These are phyloP conservation scores for Brenthis daphne DNA, from an alignment of 2,888 invertebrate species.

Conservation along the genomic window DNA sequence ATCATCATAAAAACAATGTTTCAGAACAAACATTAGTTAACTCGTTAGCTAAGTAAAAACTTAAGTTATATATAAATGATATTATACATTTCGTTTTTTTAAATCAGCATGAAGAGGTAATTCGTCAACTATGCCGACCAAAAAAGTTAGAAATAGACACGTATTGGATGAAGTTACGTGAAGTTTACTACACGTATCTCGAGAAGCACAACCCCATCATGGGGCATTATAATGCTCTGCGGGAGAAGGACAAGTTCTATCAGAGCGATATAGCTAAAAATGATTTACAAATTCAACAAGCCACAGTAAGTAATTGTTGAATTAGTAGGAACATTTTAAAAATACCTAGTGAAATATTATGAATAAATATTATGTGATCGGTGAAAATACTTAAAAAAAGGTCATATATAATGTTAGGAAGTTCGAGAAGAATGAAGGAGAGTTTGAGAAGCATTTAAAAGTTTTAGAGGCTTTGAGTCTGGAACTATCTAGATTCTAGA, in stretches of 20 bases:
- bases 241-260: conserved; percentile 78
- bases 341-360: no score
- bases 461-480: no score
- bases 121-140: conserved; percentile 64
- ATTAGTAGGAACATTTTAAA: background rate
- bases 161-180: conserved; percentile 64
- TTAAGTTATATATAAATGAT: background rate
- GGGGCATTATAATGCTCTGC: conserved; percentile 64
- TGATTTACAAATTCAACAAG: conserved; percentile 62
- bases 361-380: no score
- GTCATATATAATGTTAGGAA: no score
- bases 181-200: conserved; percentile 64
- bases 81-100: background rate
- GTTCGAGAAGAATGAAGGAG: no score
- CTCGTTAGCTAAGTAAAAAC: no score
- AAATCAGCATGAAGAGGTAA: conserved; percentile 68
- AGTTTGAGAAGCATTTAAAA: no score
- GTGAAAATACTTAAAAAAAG: no score
- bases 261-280: conserved; percentile 75
- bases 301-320: conserved; percentile 53
- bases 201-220: conserved; percentile 73
- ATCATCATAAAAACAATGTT: no score
- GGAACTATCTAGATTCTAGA: no score
- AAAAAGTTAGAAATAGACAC: conserved; percentile 70
- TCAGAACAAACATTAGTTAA: no score